These are phyloP conservation scores for Alectoris magna DNA, from an alignment of 2,797 vertebrate species.

Conservation along the genomic window DNA sequence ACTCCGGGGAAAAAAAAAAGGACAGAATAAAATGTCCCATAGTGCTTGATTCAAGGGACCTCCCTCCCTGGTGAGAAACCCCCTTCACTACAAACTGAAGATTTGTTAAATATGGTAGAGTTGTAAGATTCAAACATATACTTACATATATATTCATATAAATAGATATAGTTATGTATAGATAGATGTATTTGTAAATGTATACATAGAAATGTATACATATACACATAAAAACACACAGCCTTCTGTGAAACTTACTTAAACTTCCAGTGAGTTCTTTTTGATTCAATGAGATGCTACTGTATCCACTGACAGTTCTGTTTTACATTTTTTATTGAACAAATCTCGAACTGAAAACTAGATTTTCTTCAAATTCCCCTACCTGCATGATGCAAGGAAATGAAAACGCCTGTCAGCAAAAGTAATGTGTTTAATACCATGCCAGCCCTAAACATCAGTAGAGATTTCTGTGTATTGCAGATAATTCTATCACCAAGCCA, in stretches of 20 bases:
- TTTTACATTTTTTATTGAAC: slow-evolving; percentile 75
- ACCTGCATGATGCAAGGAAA: slow-evolving; percentile 70
- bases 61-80: neutral
- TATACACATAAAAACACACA: neutral
- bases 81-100: accelerated
- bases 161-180: neutral
- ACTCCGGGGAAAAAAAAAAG: neutral
- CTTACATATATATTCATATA: neutral
- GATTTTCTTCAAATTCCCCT: slow-evolving; percentile 75
- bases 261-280: slow-evolving; percentile 50
- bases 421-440: slow-evolving; percentile 84
- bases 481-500: slow-evolving; percentile 81
- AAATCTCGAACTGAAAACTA: slow-evolving; percentile 68
- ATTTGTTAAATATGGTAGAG: neutral
- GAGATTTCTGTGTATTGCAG: slow-evolving; percentile 79
- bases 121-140: neutral
- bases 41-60: neutral
- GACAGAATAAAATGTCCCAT: neutral
- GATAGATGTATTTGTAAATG: neutral
- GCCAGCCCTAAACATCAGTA: slow-evolving; percentile 79
- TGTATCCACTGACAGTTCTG: slow-evolving; percentile 49
- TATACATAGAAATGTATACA: neutral
- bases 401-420: slow-evolving; percentile 83
- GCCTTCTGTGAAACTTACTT: slow-evolving; percentile 47
- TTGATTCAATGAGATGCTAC: slow-evolving; percentile 66